Evolutionary conservation across 2,888 invertebrate species (phyloP), one percentile per base, ranked within the genome.

Genomic region (Flexamia atlantica): DNA sequence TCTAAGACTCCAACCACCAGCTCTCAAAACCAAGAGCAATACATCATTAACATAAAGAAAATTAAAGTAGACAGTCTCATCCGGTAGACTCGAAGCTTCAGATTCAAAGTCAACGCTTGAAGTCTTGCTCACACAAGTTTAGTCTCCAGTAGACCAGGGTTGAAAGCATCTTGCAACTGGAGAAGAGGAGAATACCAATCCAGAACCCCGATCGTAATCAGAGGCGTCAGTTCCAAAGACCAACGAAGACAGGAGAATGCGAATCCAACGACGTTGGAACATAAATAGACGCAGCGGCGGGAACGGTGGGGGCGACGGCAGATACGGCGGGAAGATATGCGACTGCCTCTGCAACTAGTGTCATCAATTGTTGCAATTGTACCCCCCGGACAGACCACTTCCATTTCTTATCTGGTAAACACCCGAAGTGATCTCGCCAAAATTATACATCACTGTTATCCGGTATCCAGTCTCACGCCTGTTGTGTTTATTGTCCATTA

Each of bases 401-500:
- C 57, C 57, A 57, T 57, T 23, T 57, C 57, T 57, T 57, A 57
- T 57, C 57, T 9, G 20, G 4, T 57, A 57, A 57, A 57, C 57
- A 57, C 57, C 23, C 23, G 17, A 2, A n/a, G 12, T 17, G 12
- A 40, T 40, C 53, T 53, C 10, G 57, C 57, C 23, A 20, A 57
- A 57, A 57, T 57, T 57, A 57, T 57, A 57, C 57, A 57, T 57
- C 57, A 23, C 9, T 23, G 57, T 23, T 57, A 57, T 57, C 57
- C 23, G 12, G 23, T 57, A 57, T 57, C 57, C 23, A 23, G 23
- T 57, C 57, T 57, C 57, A 57, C 57, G 57, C 57, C 23, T 3
- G 36, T 50, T 14, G 57, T 7, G 57, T 57, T 50, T 57, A 57
- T 57, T 57, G 57, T 57, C 57, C 57, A 57, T 20, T 57, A 57